Evolutionary conservation across 2,113 vertebrate genomes (phyloP), one percentile per base, ranked within the genome.

Genomic region (Gymnogyps californianus): DNA sequence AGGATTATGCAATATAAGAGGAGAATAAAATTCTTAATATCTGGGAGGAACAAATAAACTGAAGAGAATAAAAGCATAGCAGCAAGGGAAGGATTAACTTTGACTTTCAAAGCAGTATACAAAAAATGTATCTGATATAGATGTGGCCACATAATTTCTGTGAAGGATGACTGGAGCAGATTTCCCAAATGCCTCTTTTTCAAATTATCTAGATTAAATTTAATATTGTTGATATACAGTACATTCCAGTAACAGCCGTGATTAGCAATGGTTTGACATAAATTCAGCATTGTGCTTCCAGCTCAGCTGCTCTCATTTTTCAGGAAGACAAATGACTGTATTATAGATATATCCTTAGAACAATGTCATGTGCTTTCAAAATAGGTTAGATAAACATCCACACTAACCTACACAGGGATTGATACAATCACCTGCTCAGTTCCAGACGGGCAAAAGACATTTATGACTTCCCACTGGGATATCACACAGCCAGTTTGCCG

Each of bases 181-280:
- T 89, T 84, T 91, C 52, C 76, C 58, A 74, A 86, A 77, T 83
- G 51, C 31, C n/a, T 89, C 59, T 83, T 93, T 91, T 90, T 70
- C 67, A 88, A 87, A 93, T 96, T 84, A 94, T 89, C 70, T 80
- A 38, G 58, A 93, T 94, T 95, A 93, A 79, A 91, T 84, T 80
- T 52, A 81, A 83, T 89, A 51, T 40, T 93, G 55, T 61, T 80
- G 80, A 66, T 72, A 57, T 31, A 54, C 10, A 65, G 34, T 44
- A 69, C 28, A 64, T 85, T 95, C 75, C 72, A 82, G 92, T 92
- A 94, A 95, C 25, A 57, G 52, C 16, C 1, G 0, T 1, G 14
- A 85, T 86, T 90, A 94, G 66, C 47, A 76, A 55, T 24, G 31
- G 49, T 77, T 95, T 90, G 71, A 93, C 62, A 88, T 81, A 89